Conservation (phyloP, 2,888 invertebrate genomes). For the Trichogramma evanescens region DNA sequence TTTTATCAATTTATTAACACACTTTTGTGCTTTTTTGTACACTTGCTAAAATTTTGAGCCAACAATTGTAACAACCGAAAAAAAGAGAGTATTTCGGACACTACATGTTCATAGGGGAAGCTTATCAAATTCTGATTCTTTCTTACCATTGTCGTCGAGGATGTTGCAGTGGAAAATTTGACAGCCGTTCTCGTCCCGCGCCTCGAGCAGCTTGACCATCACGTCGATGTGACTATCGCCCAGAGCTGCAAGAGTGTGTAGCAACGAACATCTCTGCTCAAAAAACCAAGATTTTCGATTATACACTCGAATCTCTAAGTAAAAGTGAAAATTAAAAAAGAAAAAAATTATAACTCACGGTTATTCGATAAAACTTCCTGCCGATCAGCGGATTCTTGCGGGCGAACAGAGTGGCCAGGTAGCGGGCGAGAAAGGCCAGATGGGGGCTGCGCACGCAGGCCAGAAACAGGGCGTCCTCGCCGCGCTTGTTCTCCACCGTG, state of each 20-base stretch:
- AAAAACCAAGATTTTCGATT: neutral
- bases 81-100: no score
- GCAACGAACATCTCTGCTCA: conserved; percentile 34
- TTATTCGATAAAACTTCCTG: conserved; percentile 31
- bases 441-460: conserved; percentile 36
- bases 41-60: neutral
- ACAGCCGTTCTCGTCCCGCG: no score
- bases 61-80: no score
- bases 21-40: neutral
- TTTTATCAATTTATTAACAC: neutral
- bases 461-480: conserved; percentile 38
- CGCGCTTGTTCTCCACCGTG: conserved; percentile 29
- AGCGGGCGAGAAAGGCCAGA: conserved; percentile 36
- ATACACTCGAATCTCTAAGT: neutral
- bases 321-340: neutral
- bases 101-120: no score
- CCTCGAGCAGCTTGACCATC: conserved; percentile 32
- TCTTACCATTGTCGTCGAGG: no score
- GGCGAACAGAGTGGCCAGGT: conserved; percentile 35
- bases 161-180: no score
- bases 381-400: conserved; percentile 34
- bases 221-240: conserved; percentile 35
- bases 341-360: conserved; percentile 25
- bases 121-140: no score
- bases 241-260: conserved; percentile 34